phyloP scores from a whole-genome alignment of 1,140 invertebrate genomes.

The Carposina sasakii region DNA sequence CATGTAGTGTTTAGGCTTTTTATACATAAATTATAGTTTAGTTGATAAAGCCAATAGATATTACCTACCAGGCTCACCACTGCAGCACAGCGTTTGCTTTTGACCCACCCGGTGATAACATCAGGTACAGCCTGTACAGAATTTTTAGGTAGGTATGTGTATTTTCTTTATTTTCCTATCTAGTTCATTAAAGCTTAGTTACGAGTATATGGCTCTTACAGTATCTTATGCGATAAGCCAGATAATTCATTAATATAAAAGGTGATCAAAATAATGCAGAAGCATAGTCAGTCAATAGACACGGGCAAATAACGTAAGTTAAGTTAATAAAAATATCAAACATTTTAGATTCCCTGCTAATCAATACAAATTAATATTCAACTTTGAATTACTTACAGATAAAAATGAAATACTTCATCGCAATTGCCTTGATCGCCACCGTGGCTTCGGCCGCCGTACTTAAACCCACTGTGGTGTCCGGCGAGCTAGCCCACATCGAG shows the following conservation, averaged over 20 bases:
- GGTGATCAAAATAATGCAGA: not conserved
- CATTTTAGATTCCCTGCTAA: not conserved
- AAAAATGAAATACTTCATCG: slow-evolving; percentile 53
- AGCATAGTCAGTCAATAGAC: slow-evolving; percentile 12
- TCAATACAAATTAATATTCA: not conserved
- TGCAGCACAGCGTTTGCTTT: too few relatives aligned
- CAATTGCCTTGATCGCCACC: slow-evolving; percentile 37
- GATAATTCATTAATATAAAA: slow-evolving; percentile 17
- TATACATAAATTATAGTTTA: too few relatives aligned
- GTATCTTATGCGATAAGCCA: too few relatives aligned
- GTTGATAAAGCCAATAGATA: too few relatives aligned
- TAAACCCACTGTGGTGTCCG: slow-evolving; percentile 18
- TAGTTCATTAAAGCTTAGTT: too few relatives aligned
- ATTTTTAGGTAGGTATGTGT: too few relatives aligned
- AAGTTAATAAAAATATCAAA: not conserved
- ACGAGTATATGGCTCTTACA: too few relatives aligned
- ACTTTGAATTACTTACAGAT: slow-evolving; percentile 8
- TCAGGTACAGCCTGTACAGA: too few relatives aligned
- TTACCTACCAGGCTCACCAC: too few relatives aligned
- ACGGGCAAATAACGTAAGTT: slow-evolving; percentile 2
- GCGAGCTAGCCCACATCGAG: slow-evolving; percentile 29
- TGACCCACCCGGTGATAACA: too few relatives aligned
- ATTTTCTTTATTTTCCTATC: too few relatives aligned
- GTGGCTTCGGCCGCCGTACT: slow-evolving; percentile 36
- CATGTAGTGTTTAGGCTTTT: too few relatives aligned